Base-by-base conservation (phyloP, 1,140 invertebrate genomes). In the Magallana gigas region DNA sequence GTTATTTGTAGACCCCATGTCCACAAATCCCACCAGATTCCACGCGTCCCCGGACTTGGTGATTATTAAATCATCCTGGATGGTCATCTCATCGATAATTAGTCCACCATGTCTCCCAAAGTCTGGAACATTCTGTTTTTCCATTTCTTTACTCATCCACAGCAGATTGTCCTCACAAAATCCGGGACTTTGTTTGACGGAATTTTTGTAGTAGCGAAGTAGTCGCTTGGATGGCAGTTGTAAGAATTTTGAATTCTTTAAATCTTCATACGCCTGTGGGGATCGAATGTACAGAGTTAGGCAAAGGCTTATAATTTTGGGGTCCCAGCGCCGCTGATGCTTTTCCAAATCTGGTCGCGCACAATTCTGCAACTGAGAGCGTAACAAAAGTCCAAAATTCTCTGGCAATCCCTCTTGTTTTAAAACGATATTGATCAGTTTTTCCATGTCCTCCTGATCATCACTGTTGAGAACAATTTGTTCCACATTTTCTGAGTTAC, bases 1-100 rank as follows among this genome's bases (percentile, higher is more conserved):
- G 84, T 83, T 89, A 14, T 87, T 87, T n/a, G 64, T 87, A 23
- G 58, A n/a, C 8, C 83, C 88, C 88, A 89, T 89, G 48, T 87
- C 59, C 18, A 87, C 80, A n/a, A 85, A 83, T 64, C 88, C 86
- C 59, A 87, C 83, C 36, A 85, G 29, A 62, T 56, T 71, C 85
- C 59, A 88, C 14, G 4, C n/a, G 12, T n/a, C n/a, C n/a, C n/a
- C n/a, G n/a, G n/a, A n/a, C n/a, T n/a, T n/a, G n/a, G n/a, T n/a
- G 36, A 87, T 68, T 23, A 84, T 58, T 4, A 84, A 18, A 59
- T 88, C 87, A 64, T 88, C 83, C 36, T 88, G 87, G 62, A 88
- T 81, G n/a, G 68, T 18, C 87, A 88, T 85, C 62, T 85, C 84
- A 56, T 88, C 87, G 9, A 88, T 81, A 23, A 88, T 16, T 2